Percentiles rank a stretch among this genome's conserved stretches.
These are phyloP conservation scores for Macropis europaea DNA, from an alignment of 2,888 invertebrate species.

Conservation along the genomic window DNA sequence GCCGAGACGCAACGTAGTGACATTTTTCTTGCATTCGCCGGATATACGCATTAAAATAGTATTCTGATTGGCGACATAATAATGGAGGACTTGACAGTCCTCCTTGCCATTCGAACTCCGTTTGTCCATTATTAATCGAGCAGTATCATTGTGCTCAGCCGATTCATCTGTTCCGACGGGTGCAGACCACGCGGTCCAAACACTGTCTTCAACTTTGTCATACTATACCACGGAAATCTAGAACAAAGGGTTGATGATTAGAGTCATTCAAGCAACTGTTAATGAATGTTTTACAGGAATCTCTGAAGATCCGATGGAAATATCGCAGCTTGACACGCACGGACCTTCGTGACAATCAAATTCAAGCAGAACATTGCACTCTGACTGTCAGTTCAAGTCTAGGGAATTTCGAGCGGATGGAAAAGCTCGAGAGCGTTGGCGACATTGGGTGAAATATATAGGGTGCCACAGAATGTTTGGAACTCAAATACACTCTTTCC, in stretches of 20 bases:
- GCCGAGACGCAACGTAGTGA: constrained; percentile 63
- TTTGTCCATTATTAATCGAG: constrained; percentile 46
- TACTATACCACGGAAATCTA: background rate
- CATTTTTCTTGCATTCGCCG: constrained; percentile 66
- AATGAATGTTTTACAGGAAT: background rate
- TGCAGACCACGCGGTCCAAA: background rate
- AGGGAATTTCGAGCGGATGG: too few relatives aligned
- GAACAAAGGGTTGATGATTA: background rate
- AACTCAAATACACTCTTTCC: too few relatives aligned
- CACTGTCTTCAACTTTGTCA: constrained; percentile 10
- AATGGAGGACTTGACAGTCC: constrained; percentile 45
- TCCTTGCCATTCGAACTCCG: constrained; percentile 30
- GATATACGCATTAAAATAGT: constrained; percentile 63
- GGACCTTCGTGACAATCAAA: constrained; percentile 3
- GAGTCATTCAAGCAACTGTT: background rate
- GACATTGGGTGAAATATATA: too few relatives aligned
- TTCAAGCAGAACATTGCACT: constrained; percentile 30
- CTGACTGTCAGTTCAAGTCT: constrained; percentile 37
- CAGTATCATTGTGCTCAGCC: background rate
- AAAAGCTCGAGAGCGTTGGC: too few relatives aligned
- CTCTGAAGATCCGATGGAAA: background rate
- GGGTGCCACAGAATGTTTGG: too few relatives aligned
- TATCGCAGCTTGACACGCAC: background rate
- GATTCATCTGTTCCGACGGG: background rate
- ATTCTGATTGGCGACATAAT: constrained; percentile 67